These are phyloP conservation scores for Zaprionus ghesquierei DNA, from an alignment of 1,140 invertebrate species.

Conservation along the genomic window DNA sequence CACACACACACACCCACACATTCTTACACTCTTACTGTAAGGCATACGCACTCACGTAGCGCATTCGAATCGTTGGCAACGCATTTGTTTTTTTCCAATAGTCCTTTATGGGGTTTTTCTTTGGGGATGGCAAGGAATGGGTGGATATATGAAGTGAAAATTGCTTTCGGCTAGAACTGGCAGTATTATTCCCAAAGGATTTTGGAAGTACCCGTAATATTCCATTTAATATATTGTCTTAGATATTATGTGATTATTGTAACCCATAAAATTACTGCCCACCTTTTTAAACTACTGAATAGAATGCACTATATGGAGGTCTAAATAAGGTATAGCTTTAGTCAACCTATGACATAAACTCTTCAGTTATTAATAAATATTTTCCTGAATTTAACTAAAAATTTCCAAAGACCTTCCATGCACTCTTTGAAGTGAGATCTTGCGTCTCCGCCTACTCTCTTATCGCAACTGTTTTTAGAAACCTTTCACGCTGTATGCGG, in stretches of 20 bases:
- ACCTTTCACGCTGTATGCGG: neutral
- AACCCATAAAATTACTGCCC: too few relatives aligned
- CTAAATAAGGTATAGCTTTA: too few relatives aligned
- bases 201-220: neutral
- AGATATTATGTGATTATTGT: too few relatives aligned
- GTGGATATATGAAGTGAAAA: constrained; percentile 5
- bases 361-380: neutral
- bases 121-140: neutral
- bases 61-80: constrained; percentile 35
- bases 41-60: neutral
- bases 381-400: too few relatives aligned
- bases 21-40: too few relatives aligned
- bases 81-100: constrained; percentile 41
- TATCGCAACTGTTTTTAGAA: neutral
- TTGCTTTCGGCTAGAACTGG: neutral
- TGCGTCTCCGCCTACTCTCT: neutral
- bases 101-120: constrained; percentile 27
- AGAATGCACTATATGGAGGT: too few relatives aligned
- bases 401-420: too few relatives aligned
- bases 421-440: neutral
- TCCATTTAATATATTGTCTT: neutral
- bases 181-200: neutral
- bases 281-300: too few relatives aligned
- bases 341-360: too few relatives aligned
- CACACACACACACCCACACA: neutral